Evolutionary conservation across 2,113 vertebrate species (phyloP).

Genomic region (Oostethus manadensis): DNA sequence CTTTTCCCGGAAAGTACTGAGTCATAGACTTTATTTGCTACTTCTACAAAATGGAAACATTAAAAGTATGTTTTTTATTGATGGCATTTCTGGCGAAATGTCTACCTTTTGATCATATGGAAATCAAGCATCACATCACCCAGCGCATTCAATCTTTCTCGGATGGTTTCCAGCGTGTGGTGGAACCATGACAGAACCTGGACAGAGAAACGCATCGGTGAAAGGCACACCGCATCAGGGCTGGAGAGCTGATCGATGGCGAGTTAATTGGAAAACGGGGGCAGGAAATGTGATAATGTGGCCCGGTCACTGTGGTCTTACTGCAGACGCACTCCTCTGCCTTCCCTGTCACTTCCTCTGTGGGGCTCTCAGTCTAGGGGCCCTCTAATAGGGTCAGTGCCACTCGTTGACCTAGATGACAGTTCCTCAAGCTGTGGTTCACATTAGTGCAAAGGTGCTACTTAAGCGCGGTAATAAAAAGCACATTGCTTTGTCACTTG

Average conservation of each 20-base stretch:
- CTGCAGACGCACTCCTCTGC: slow-evolving; percentile 18
- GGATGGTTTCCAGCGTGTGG: slow-evolving; percentile 25
- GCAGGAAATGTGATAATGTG: slow-evolving; percentile 64
- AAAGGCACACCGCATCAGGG: slow-evolving; percentile 34
- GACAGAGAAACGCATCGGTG: slow-evolving; percentile 41
- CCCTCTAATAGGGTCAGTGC: slow-evolving; percentile 42
- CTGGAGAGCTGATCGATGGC: slow-evolving; percentile 47
- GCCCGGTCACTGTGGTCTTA: slow-evolving; percentile 34
- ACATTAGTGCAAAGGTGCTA: not conserved
- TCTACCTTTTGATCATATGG: no score
- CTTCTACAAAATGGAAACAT: not conserved
- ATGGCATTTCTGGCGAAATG: not conserved
- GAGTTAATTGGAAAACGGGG: slow-evolving; percentile 64
- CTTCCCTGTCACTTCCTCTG: slow-evolving; percentile 20
- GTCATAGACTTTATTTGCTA: not conserved
- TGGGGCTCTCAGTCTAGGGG: slow-evolving; percentile 33
- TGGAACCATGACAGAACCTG: slow-evolving; percentile 27
- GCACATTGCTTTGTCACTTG: not conserved
- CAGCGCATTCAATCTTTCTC: slow-evolving; percentile 5
- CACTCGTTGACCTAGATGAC: slow-evolving; percentile 29
- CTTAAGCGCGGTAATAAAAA: not conserved
- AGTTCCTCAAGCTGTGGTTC: not conserved
- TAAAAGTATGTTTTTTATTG: not conserved
- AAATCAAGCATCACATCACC: not conserved
- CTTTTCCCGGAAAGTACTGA: not conserved